phyloP scores from a whole-genome alignment of 2,888 invertebrate species.

The Blastobasis adustella region DNA sequence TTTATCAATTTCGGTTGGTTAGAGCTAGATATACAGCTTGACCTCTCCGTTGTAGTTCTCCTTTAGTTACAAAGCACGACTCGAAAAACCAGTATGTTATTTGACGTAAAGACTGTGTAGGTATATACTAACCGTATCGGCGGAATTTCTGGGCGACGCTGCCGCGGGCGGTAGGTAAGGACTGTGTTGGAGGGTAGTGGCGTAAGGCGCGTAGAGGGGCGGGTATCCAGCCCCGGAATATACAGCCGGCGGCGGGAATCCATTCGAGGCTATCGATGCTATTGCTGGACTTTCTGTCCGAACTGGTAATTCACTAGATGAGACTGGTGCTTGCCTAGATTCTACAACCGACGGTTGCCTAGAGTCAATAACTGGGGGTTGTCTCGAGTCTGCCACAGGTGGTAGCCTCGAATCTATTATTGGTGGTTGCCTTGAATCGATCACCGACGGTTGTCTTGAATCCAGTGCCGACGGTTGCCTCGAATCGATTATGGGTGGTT shows the following conservation, averaged over 20 bases:
- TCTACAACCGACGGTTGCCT: conserved; percentile 40
- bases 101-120: not conserved
- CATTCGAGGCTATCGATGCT: conserved; percentile 80
- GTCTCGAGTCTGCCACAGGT: conserved; percentile 40
- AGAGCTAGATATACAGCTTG: too few species aligned
- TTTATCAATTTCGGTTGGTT: too few species aligned
- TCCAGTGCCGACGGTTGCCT: conserved; percentile 26
- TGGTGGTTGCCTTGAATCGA: conserved; percentile 50
- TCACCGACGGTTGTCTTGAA: conserved; percentile 39
- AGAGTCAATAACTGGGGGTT: conserved; percentile 38
- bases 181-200: conserved; percentile 81
- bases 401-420: conserved; percentile 33
- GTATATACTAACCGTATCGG: conserved; percentile 58
- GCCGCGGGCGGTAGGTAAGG: conserved; percentile 81
- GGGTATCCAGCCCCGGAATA: conserved; percentile 77
- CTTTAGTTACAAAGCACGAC: not conserved
- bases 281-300: conserved; percentile 51
- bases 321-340: conserved; percentile 43
- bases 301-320: conserved; percentile 67
- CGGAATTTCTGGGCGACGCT: conserved; percentile 77
- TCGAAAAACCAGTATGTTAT: not conserved
- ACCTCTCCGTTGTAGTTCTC: too few species aligned
- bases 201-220: conserved; percentile 86
- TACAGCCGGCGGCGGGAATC: conserved; percentile 79
- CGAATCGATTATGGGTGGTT: conserved; percentile 47